phyloP scores from a whole-genome alignment of 2,113 vertebrate species.

The Prunella himalayana region DNA sequence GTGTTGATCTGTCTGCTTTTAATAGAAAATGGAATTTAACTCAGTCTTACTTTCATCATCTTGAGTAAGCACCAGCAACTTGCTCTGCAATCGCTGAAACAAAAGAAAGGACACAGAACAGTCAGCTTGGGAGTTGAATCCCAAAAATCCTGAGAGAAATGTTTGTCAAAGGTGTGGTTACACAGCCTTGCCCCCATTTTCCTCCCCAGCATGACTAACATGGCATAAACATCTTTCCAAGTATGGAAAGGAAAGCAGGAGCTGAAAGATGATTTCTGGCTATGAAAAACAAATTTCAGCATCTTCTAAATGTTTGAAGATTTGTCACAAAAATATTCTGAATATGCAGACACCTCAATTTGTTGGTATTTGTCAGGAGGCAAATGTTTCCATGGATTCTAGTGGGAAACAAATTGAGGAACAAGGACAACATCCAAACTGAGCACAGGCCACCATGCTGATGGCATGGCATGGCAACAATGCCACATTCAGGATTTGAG shows the following conservation, averaged over 20 bases:
- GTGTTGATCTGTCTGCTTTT: not conserved
- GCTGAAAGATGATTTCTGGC: not conserved
- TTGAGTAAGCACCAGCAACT: slow-evolving; percentile 61
- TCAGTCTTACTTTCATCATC: slow-evolving; percentile 68
- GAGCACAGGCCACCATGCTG: not conserved
- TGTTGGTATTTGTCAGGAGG: not conserved
- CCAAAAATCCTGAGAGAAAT: not conserved
- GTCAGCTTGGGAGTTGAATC: not conserved
- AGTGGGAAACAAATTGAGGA: not conserved
- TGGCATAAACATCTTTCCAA: not conserved
- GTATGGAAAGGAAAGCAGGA: not conserved
- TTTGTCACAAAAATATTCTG: not conserved
- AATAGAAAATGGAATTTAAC: not conserved
- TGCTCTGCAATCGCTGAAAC: slow-evolving; percentile 71
- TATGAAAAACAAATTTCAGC: not conserved
- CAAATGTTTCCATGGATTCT: not conserved
- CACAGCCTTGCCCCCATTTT: not conserved
- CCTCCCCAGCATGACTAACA: not conserved
- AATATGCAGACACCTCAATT: not conserved
- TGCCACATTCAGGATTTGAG: not conserved
- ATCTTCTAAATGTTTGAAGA: not conserved
- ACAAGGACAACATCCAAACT: not conserved
- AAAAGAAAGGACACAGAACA: not conserved
- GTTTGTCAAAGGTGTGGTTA: not conserved
- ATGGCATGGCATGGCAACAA: not conserved